Evolutionary conservation across 2,888 invertebrate species (phyloP), one percentile per base, ranked within the genome.

Genomic region (Heteromurus nitidus): DNA sequence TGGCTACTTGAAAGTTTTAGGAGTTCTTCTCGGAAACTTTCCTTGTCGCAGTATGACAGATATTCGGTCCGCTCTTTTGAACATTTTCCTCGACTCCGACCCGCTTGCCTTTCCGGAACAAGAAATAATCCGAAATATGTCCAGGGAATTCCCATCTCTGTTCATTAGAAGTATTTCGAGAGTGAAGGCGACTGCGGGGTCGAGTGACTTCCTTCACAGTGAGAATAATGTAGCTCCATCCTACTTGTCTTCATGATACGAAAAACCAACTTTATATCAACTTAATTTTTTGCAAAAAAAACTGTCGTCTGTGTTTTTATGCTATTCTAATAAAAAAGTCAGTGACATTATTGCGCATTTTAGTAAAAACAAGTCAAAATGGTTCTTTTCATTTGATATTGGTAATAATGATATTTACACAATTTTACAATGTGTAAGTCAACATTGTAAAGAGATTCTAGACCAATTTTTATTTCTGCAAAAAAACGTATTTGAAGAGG

Each of bases 71-170:
- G 60, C 69, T 13, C 75, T 82, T 1, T 16, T 82, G 24, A 64
- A 47, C 16, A 80, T 82, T 58, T 26, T 82, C 22, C 36, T 82
- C 22, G 82, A 82, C 31, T 26, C 30, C 1, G 82, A 82, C 24
- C 80, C 82, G 0, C 31, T 82, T 3, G 68, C 80, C 20, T 55
- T 80, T 47, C 28, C 79, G 0, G 82, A 82, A 36, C 82, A 82
- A 26, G 18, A 75, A 26, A 30, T 75, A 24, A 36, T 82, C 9
- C 68, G 74, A 22, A 36, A 42, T 0, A 79, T 82, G 1, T 82
- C 80, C 11, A 74, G 67, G 18, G 80, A 82, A n/a, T 74, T 74
- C 64, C 82, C 82, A 0, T 28, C 58, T 2, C 28, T 82, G 2
- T 75, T 82, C 26, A 44, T 44, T 22, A 55, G 58, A 28, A 50